A percentile compares a stretch with the other conserved stretches of the same genome.
These are phyloP conservation scores for Heliconius congener DNA, from an alignment of 1,140 invertebrate genomes.

Conservation along the genomic window DNA sequence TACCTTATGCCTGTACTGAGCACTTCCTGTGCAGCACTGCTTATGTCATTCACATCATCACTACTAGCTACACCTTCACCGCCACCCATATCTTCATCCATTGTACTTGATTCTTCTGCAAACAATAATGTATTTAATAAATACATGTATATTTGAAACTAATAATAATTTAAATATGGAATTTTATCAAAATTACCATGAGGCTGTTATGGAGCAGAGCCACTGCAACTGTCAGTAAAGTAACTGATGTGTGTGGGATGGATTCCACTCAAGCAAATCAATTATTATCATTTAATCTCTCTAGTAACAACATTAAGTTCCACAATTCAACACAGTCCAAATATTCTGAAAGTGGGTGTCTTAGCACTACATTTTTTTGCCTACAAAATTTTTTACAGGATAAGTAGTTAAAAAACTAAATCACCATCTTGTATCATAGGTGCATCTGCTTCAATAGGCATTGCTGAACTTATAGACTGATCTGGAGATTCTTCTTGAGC, in stretches of 20 bases:
- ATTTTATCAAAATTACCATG: too few species aligned
- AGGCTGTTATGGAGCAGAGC: too few species aligned
- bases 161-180: neutral
- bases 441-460: slow-evolving; percentile 70
- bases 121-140: neutral
- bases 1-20: slow-evolving; percentile 73
- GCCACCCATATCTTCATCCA: slow-evolving; percentile 77
- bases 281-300: too few species aligned
- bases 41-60: slow-evolving; percentile 77
- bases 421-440: slow-evolving; percentile 71
- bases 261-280: too few species aligned
- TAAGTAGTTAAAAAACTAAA: neutral
- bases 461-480: slow-evolving; percentile 76
- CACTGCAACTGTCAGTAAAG: too few species aligned
- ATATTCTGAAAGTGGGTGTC: too few species aligned
- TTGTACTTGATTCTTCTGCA: slow-evolving; percentile 75
- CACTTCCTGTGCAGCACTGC: slow-evolving; percentile 70
- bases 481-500: slow-evolving; percentile 77
- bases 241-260: too few species aligned
- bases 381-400: neutral
- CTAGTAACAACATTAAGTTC: too few species aligned
- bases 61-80: slow-evolving; percentile 75
- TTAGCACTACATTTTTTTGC: too few species aligned
- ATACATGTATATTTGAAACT: neutral
- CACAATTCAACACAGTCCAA: too few species aligned